Percentiles rank a stretch among this genome's conserved stretches.
These are phyloP conservation scores for Episyrphus balteatus DNA, from an alignment of 1,140 invertebrate species.

Conservation along the genomic window DNA sequence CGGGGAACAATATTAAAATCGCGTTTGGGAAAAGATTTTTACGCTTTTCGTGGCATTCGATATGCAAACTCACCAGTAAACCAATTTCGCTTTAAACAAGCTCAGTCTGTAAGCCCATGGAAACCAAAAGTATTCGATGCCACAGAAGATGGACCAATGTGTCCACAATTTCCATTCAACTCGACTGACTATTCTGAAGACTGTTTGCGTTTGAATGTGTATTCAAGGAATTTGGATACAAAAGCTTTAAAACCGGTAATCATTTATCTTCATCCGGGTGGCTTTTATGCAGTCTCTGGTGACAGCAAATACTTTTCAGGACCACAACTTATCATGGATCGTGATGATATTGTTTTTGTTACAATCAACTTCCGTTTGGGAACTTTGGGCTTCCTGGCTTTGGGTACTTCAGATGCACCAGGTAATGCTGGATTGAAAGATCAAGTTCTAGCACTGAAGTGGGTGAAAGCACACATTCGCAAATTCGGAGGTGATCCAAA, in stretches of 20 bases:
- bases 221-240: constrained; percentile 47
- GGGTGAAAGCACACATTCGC: constrained; percentile 60
- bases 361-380: constrained; percentile 54
- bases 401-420: constrained; percentile 43
- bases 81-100: constrained; percentile 24
- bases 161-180: constrained; percentile 34
- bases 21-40: constrained; percentile 39
- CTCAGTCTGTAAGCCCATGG: constrained; percentile 42
- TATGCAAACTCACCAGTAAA: constrained; percentile 45
- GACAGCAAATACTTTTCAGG: constrained; percentile 38
- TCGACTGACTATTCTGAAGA: constrained; percentile 47
- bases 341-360: constrained; percentile 45
- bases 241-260: constrained; percentile 40
- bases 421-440: constrained; percentile 69
- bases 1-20: constrained; percentile 17
- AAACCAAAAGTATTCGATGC: constrained; percentile 40
- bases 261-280: constrained; percentile 53
- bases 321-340: constrained; percentile 43
- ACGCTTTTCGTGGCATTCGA: constrained; percentile 52
- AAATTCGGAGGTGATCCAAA: constrained; percentile 55
- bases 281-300: constrained; percentile 38
- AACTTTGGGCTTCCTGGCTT: constrained; percentile 49
- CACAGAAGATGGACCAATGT: constrained; percentile 43
- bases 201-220: constrained; percentile 74
- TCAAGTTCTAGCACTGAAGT: constrained; percentile 57